Evolutionary conservation across 2,113 vertebrate genomes (phyloP), one percentile per base, ranked within the genome.

Genomic region (Elgaria multicarinata): DNA sequence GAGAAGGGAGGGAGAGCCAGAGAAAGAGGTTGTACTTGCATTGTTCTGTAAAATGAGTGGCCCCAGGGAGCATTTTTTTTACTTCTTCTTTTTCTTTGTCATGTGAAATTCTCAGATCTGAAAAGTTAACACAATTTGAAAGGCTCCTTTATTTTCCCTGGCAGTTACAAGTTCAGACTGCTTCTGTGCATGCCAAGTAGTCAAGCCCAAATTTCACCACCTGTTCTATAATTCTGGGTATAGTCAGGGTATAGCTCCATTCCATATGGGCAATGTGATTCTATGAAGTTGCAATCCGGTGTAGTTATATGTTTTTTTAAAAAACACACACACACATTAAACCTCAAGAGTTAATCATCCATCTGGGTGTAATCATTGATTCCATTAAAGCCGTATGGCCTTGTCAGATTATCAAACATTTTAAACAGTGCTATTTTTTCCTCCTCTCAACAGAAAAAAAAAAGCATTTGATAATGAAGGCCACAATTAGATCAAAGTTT

Each of bases 311-410:
- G 93, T 94, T 93, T 93, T 93, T 94, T 94, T 64, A 24, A 89
- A 76, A 80, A 82, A 74, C 31, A 96, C 50, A 79, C 50, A 80
- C 31, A 76, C 6, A 97, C 76, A 92, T 97, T 97, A 97, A 98
- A 97, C 97, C 97, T 97, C 94, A 92, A 95, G 96, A 98, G 97
- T 97, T 98, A 98, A 97, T 97, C 96, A 95, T 97, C 97, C 97
- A 98, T 98, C 97, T 98, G 97, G 97, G 97, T 97, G 96, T 96
- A 97, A 97, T 98, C 97, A 98, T 97, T 96, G 93, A 97, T 97
- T 98, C 96, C 97, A 98, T 97, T 97, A 97, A n/a, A 97, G 97
- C 97, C 97, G 97, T 97, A 98, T 98, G 97, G 97, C 97, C 97
- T 97, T 97, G 97, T 97, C 97, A 97, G 97, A 97, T 98, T 97